phyloP scores from a whole-genome alignment of 2,113 vertebrate species.

The Rafetus swinhoei region DNA sequence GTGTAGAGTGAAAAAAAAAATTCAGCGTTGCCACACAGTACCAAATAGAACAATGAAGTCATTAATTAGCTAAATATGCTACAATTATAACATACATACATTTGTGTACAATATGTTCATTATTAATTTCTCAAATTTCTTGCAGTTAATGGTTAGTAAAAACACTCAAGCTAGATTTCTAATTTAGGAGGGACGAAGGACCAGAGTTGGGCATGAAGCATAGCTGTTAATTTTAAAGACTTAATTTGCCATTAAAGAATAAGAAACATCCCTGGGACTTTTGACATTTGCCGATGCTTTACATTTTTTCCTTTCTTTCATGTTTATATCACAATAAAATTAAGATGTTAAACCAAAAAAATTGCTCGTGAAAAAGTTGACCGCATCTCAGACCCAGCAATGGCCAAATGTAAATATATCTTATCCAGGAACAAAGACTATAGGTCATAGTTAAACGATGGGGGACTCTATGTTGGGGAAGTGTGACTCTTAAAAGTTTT shows the following conservation, averaged over 20 bases:
- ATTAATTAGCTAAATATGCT: slow-evolving; percentile 12
- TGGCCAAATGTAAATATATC: not conserved
- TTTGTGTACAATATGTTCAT: slow-evolving; percentile 19
- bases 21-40: not conserved
- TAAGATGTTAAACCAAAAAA: not conserved
- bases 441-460: not conserved
- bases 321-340: not conserved
- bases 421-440: not conserved
- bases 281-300: not conserved
- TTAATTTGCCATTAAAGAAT: not conserved
- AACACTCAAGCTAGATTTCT: not conserved
- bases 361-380: not conserved
- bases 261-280: not conserved
- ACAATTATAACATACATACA: not conserved
- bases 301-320: not conserved
- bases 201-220: not conserved
- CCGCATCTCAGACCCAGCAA: not conserved
- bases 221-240: not conserved
- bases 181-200: not conserved
- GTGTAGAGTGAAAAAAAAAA: slow-evolving; percentile 9
- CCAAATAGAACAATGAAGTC: not conserved
- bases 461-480: not conserved
- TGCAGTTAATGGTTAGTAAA: not conserved
- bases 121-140: not conserved
- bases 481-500: not conserved